Base-by-base conservation (phyloP, 2,797 vertebrate genomes). In the Galaxias olidus region DNA sequence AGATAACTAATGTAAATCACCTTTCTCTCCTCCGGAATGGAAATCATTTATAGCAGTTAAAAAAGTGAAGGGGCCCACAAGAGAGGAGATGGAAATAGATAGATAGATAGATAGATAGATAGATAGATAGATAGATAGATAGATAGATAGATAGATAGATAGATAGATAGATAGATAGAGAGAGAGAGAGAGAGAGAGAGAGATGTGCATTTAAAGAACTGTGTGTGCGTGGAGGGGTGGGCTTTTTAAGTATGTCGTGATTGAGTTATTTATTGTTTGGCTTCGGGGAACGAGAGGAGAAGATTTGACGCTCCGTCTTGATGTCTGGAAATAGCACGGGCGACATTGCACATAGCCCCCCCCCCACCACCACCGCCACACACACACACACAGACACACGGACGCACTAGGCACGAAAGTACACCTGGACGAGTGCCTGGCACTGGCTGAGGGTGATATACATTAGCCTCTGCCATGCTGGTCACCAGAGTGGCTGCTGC, bases 211-310 rank as follows among this genome's bases (percentile, higher is more conserved):
- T n/a, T 73, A 65, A 68, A 66, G 75, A 71, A 55, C 55, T 50
- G n/a, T n/a, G n/a, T n/a, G n/a, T n/a, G n/a, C n/a, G n/a, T n/a
- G n/a, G n/a, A n/a, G n/a, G 66, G 56, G 45, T 74, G 19, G 47
- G 71, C 76, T 91, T 88, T n/a, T 86, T 85, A 85, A 85, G 82
- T 76, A 71, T 78, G 81, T 81, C 83, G 76, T 85, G 85, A 86
- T 88, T 88, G 84, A 66, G 78, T 84, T 87, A 80, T 85, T 88
- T 88, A 83, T 82, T 84, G 81, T 84, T 84, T 78, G 65, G 78
- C 80, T 79, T 72, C 74, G 40, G 83, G 77, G 77, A 83, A 72
- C 10, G 67, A 73, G 65, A 76, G 61, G 17, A 73, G 75, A 70
- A 71, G 72, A 79, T 30, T 30, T 81, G 82, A 73, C 30, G 71